Conservation (phyloP, 2,797 vertebrate genomes). For the Pygocentrus nattereri region DNA sequence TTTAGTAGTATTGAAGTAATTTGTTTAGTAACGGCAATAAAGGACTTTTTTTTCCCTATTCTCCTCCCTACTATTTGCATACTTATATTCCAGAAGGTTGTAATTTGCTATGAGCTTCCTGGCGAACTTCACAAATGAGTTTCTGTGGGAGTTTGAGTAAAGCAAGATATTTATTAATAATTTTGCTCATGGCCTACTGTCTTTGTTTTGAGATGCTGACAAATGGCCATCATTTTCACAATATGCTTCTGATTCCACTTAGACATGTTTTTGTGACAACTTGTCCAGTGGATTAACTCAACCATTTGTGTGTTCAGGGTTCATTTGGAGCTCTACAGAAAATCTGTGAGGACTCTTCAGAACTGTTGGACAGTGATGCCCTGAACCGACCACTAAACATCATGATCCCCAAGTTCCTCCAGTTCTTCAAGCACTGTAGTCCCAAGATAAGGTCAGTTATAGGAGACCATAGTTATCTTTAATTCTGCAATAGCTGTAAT, state of each 20-base stretch:
- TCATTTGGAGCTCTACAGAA: slow-evolving; percentile 95
- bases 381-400: slow-evolving; percentile 93
- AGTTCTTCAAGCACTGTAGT: slow-evolving; percentile 97
- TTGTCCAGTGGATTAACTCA: slow-evolving; percentile 58
- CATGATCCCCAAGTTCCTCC: slow-evolving; percentile 97
- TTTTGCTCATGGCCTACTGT: no score
- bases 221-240: neutral
- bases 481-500: no score
- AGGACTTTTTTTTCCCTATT: no score
- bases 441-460: slow-evolving; percentile 88
- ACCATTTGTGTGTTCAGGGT: slow-evolving; percentile 77
- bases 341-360: slow-evolving; percentile 94
- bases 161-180: neutral
- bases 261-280: slow-evolving; percentile 64
- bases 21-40: no score
- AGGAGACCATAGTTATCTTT: neutral
- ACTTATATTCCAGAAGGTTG: neutral
- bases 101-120: neutral
- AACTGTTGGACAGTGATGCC: slow-evolving; percentile 94
- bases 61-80: neutral
- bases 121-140: neutral
- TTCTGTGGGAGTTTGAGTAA: neutral
- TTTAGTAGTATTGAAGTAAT: neutral
- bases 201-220: no score
- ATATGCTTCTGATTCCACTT: slow-evolving; percentile 20